Base-by-base conservation (phyloP, 1,140 invertebrate genomes). In the Drosophila nannoptera region DNA sequence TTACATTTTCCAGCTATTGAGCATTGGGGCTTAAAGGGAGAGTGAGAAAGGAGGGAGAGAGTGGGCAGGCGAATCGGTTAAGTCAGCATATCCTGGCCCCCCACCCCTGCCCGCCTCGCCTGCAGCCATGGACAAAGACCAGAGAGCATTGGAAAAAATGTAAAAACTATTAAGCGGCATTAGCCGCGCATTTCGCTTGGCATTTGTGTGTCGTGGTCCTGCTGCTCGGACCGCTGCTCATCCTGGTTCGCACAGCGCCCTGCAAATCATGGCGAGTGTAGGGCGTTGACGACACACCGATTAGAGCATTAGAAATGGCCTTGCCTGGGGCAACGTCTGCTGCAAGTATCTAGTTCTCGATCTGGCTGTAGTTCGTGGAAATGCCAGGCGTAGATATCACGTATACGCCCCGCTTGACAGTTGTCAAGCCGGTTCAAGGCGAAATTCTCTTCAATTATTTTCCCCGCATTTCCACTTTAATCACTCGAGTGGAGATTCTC, bases 1-100 rank as follows among this genome's bases (percentile, higher is more conserved):
- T 84, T 84, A 84, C 80, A 84, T 84, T 84, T 84, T 84, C 80
- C 80, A 86, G 80, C 80, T 86, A 84, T 84, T 84, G 80, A 84
- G 70, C 80, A 83, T 50, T 69, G 54, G 66, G 48, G 60, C 67
- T 80, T 74, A 73, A 77, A 74, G 22, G 22, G 22, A 22, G 22
- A 22, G 3, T 2, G 22, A 22, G 22, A 22, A 3, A 22, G 22
- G 22, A 22, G 22, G 3, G 22, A 22, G 22, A 22, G 22, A 22
- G 22, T 9, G 9, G 16, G 22, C 35, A 22, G 66, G 31, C 69
- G 76, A 86, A 84, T 78, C 81, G 86, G 80, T 84, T 77, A 84
- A 86, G 80, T 86, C 80, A 86, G 80, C 80, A 77, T 78, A 73
- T 78, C 32, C 49, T 35, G 16, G 12, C n/a, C 5, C 35, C 32